Conservation (phyloP, 2,113 vertebrate genomes). For the Acrocephalus arundinaceus region DNA sequence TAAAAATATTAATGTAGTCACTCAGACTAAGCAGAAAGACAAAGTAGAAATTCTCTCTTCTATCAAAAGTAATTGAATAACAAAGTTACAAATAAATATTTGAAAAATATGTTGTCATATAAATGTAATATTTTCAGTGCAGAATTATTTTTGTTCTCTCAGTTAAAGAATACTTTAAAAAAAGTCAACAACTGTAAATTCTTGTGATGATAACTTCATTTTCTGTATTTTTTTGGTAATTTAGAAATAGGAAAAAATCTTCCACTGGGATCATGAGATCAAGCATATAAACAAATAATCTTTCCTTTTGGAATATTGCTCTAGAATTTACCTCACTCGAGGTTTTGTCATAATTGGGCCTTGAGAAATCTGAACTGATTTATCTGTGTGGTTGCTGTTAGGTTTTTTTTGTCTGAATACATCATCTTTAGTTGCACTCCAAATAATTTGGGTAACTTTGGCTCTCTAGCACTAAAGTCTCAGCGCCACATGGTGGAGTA, state of each 20-base stretch:
- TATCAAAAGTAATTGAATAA: background rate
- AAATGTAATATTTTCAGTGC: background rate
- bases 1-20: background rate
- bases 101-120: background rate
- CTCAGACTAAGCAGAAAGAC: background rate
- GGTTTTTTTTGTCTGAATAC: background rate
- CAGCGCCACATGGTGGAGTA: constrained; percentile 76
- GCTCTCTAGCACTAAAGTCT: constrained; percentile 39
- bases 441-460: background rate
- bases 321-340: background rate
- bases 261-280: background rate
- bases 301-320: background rate
- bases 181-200: background rate
- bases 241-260: background rate
- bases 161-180: background rate
- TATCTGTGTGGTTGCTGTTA: background rate
- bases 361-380: background rate
- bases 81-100: background rate
- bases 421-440: background rate
- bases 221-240: background rate
- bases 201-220: background rate
- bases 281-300: background rate
- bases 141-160: background rate
- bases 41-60: background rate
- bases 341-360: background rate